These are phyloP conservation scores for Cataglyphis hispanica DNA, from an alignment of 1,140 invertebrate species.

Conservation along the genomic window DNA sequence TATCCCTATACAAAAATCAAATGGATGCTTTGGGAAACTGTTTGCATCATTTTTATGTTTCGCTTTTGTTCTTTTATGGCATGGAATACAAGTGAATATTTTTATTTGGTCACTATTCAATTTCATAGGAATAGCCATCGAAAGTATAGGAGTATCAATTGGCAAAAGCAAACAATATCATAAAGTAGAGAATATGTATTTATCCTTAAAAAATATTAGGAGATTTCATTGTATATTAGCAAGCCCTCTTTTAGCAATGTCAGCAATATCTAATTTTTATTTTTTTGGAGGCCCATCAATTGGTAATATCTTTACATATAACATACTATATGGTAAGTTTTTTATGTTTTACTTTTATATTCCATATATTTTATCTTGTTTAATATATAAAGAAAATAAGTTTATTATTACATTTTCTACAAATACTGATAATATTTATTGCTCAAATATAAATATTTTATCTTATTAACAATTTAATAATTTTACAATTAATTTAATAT, in stretches of 20 bases:
- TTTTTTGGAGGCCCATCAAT: constrained; percentile 92
- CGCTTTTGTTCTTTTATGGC: constrained; percentile 96
- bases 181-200: constrained; percentile 81
- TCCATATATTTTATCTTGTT: neutral
- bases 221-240: constrained; percentile 90
- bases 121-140: constrained; percentile 91
- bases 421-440: constrained; percentile 1
- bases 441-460: constrained; percentile 3
- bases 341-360: neutral
- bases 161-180: constrained; percentile 83
- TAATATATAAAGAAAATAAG: neutral
- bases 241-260: constrained; percentile 91
- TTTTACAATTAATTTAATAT: neutral
- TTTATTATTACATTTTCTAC: constrained; percentile 3
- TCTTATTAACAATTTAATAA: neutral
- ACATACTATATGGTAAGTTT: constrained; percentile 85
- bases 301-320: constrained; percentile 89
- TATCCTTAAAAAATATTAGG: constrained; percentile 83
- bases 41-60: constrained; percentile 93
- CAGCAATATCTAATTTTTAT: constrained; percentile 94
- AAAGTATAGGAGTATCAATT: constrained; percentile 88
- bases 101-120: constrained; percentile 95
- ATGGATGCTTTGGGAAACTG: constrained; percentile 88
- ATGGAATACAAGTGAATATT: constrained; percentile 92
- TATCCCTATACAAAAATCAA: constrained; percentile 88